A percentile compares a stretch with the other conserved stretches of the same genome.
Evolutionary conservation across 2,113 vertebrate species (phyloP).

Genomic region (Malurus alboscapulatus): DNA sequence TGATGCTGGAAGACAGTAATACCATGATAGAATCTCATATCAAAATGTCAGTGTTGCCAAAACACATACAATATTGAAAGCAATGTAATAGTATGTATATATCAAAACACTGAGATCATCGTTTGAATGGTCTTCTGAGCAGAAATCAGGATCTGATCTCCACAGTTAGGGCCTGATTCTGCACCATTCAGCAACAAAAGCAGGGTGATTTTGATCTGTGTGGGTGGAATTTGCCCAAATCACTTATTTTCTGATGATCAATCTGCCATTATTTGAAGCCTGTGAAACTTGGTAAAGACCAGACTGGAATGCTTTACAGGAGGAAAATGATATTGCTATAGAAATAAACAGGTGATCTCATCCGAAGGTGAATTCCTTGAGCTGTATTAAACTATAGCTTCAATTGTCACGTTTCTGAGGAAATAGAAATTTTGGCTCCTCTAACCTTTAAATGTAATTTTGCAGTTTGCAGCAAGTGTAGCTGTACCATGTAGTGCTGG

Average conservation of each 20-base stretch:
- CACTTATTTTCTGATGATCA: not conserved
- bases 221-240: not conserved
- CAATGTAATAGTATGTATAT: not conserved
- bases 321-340: not conserved
- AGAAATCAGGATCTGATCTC: not conserved
- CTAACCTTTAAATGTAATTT: conserved; percentile 19
- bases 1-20: not conserved
- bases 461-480: conserved; percentile 19
- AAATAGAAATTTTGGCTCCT: not conserved
- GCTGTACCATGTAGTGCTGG: not conserved
- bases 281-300: not conserved
- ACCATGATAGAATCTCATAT: not conserved
- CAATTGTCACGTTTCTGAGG: not conserved
- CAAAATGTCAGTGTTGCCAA: not conserved
- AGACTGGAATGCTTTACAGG: not conserved
- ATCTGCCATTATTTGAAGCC: not conserved
- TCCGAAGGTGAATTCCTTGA: not conserved
- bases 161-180: not conserved
- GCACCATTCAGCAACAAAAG: not conserved
- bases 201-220: not conserved
- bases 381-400: not conserved
- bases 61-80: not conserved
- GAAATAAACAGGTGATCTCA: not conserved
- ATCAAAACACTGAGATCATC: not conserved
- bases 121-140: not conserved